phyloP scores from a whole-genome alignment of 2,888 invertebrate genomes.

The Drosophila borealis region DNA sequence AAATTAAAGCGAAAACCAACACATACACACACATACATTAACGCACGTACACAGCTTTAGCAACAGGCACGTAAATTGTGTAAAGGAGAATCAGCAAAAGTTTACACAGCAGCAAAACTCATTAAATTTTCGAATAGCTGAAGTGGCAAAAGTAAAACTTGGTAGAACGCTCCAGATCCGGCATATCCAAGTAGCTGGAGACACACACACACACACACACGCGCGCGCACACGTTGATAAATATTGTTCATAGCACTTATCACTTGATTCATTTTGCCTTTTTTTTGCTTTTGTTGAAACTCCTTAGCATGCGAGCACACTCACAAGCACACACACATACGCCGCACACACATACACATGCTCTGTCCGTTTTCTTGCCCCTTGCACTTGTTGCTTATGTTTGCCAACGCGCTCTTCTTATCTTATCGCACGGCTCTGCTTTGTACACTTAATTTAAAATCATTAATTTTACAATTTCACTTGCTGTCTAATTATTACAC shows the following conservation, averaged over 20 bases:
- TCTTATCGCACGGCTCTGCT: conserved; percentile 62
- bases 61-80: conserved; percentile 51
- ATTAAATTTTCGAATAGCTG: conserved; percentile 50
- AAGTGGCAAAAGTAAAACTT: conserved; percentile 29
- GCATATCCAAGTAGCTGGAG: conserved; percentile 47
- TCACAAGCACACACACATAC: conserved; percentile 4
- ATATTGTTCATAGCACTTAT: conserved; percentile 58
- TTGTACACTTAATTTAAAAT: conserved; percentile 75
- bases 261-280: conserved; percentile 46
- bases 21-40: conserved; percentile 10
- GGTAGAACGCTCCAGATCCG: conserved; percentile 45
- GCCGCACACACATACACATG: conserved; percentile 2
- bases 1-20: conserved; percentile 28
- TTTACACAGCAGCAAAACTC: conserved; percentile 54
- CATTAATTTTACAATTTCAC: conserved; percentile 67
- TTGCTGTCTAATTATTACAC: conserved; percentile 56
- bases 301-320: conserved; percentile 42
- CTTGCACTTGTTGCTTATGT: conserved; percentile 63
- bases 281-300: conserved; percentile 48
- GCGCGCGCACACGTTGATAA: conserved; percentile 32
- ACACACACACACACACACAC: conserved; percentile 18
- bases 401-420: conserved; percentile 61
- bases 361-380: conserved; percentile 33
- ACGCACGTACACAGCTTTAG: conserved; percentile 17
- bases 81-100: conserved; percentile 59